phyloP scores from a whole-genome alignment of 1,140 invertebrate genomes.

The Cyclina sinensis region DNA sequence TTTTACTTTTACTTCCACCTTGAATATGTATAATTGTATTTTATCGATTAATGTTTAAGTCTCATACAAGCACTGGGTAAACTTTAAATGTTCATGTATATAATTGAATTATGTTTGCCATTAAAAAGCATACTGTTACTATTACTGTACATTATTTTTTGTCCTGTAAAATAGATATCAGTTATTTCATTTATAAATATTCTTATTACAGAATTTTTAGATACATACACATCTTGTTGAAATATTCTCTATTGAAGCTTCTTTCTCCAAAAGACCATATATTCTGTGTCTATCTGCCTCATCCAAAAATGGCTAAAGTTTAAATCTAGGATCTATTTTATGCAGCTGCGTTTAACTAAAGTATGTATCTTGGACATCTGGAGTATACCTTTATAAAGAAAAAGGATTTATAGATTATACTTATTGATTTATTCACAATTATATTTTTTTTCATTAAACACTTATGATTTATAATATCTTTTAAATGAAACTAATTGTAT shows the following conservation, averaged over 20 bases:
- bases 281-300: slow-evolving; percentile 23
- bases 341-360: slow-evolving; percentile 13
- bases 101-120: neutral
- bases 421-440: neutral
- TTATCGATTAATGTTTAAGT: neutral
- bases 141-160: slow-evolving; percentile 14
- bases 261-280: slow-evolving; percentile 16
- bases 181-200: neutral
- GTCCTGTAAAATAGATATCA: neutral
- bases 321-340: slow-evolving; percentile 20
- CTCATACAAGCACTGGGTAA: neutral
- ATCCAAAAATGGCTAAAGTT: slow-evolving; percentile 15
- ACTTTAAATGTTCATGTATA: neutral
- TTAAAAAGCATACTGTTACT: too few species aligned
- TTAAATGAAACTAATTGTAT: neutral
- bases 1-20: slow-evolving; percentile 16
- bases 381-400: slow-evolving; percentile 21
- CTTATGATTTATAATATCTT: neutral
- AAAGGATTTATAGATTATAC: slow-evolving; percentile 11
- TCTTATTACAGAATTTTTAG: slow-evolving; percentile 5
- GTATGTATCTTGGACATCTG: slow-evolving; percentile 21
- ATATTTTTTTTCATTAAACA: slow-evolving; percentile 1
- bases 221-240: slow-evolving; percentile 23
- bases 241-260: slow-evolving; percentile 8
- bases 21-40: neutral